These are phyloP conservation scores for Eulemur coronatus DNA, from an alignment of 2,797 vertebrate genomes.

Conservation along the genomic window DNA sequence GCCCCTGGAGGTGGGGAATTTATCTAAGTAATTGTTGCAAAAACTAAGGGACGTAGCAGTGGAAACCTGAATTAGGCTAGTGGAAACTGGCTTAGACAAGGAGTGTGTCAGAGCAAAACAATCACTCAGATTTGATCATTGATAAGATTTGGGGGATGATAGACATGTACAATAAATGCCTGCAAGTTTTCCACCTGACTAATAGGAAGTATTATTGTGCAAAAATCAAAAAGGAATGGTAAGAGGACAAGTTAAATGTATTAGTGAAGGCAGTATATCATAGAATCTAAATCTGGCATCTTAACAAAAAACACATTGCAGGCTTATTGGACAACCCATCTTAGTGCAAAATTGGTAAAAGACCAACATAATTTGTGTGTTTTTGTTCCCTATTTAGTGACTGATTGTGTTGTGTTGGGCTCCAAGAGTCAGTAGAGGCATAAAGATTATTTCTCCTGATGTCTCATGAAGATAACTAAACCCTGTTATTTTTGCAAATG, in stretches of 20 bases:
- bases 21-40: background rate
- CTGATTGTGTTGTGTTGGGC: background rate
- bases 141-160: background rate
- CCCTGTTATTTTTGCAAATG: conserved; percentile 18
- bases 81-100: background rate
- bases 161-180: background rate
- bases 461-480: conserved; percentile 10
- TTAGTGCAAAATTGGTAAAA: background rate
- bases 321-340: background rate
- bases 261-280: background rate
- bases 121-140: conserved; percentile 4
- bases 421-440: background rate
- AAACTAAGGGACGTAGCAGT: background rate
- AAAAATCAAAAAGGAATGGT: background rate
- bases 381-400: background rate
- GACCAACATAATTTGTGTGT: background rate
- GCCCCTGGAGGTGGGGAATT: background rate
- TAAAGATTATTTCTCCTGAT: background rate
- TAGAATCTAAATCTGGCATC: background rate
- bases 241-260: background rate
- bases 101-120: background rate
- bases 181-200: background rate
- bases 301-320: background rate
- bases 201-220: background rate
- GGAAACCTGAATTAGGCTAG: background rate